Evolutionary conservation across 1,140 invertebrate species (phyloP).

Genomic region (Euura lappo): DNA sequence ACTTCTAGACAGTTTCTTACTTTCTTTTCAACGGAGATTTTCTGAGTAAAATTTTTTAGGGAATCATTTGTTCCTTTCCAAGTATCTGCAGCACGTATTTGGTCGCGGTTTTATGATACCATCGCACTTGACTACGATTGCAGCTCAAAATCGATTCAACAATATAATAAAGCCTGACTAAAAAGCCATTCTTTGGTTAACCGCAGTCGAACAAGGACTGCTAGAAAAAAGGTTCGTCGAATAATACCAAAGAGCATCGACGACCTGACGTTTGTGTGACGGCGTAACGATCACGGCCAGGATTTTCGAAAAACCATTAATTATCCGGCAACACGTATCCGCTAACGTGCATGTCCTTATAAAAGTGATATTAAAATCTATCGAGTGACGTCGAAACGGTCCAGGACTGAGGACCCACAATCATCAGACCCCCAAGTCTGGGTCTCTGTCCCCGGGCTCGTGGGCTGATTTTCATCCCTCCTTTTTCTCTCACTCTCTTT

Average conservation of each 20-base stretch:
- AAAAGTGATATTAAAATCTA: neutral
- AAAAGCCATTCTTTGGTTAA: neutral
- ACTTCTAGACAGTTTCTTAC: neutral
- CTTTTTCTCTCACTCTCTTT: neutral
- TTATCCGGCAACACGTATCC: constrained; percentile 23
- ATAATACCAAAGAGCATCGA: constrained; percentile 29
- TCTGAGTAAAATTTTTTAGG: too few species aligned
- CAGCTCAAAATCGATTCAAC: too few species aligned
- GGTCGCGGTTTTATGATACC: too few species aligned
- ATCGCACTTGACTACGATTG: too few species aligned
- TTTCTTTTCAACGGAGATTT: too few species aligned
- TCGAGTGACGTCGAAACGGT: neutral
- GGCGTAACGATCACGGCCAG: constrained; percentile 24
- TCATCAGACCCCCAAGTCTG: constrained; percentile 37
- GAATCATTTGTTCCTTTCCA: too few species aligned
- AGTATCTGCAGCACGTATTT: too few species aligned
- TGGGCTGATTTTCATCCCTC: neutral
- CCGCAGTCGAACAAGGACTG: neutral
- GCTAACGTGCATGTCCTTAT: constrained; percentile 1
- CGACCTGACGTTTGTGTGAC: constrained; percentile 38
- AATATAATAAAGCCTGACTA: too few species aligned
- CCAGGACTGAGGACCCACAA: constrained; percentile 31
- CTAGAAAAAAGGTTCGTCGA: neutral
- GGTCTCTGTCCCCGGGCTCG: neutral
- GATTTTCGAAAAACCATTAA: constrained; percentile 32